Evolutionary conservation across 2,888 invertebrate species (phyloP), one percentile per base, ranked within the genome.

Genomic region (Labia minor): DNA sequence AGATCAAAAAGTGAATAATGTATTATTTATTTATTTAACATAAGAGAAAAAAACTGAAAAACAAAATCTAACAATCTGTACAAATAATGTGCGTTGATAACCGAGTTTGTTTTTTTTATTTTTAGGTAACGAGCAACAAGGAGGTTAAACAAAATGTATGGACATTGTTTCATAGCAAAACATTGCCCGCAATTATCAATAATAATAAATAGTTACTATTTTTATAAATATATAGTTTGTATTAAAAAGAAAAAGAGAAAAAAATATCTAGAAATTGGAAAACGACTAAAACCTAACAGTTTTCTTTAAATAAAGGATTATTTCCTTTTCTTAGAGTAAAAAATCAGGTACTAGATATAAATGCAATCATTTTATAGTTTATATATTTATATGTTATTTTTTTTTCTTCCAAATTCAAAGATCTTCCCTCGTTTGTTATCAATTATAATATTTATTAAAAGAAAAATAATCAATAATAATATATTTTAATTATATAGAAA

Each of bases 331-430:
- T 4, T n/a, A n/a, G n/a, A 49, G 16, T 49, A 49, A 16, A n/a
- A 49, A 49, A 49, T 49, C 49, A 49, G 49, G 49, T 49, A 49
- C 49, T 49, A 49, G 49, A 49, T 49, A 49, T 16, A 49, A 49
- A 49, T 49, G 49, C 49, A 49, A n/a, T 16, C 14, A 49, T 49
- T 49, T 49, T 11, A 49, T 14, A 49, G 14, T n/a, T n/a, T 2
- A n/a, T 49, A 8, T 49, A n/a, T 49, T 49, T 49, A 3, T 33
- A 8, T 33, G 6, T 33, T 33, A 8, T 33, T 33, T 33, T 6
- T 11, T 49, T 49, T n/a, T 49, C n/a, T 3, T 16, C 16, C 49
- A 16, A n/a, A 16, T 49, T 49, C 49, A 11, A 49, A 16, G 16
- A 49, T n/a, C 49, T 16, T n/a, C n/a, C 49, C 16, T 49, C 49